Evolutionary conservation across 2,113 vertebrate genomes (phyloP), one percentile per base, ranked within the genome.

Genomic region (Alethe diademata): DNA sequence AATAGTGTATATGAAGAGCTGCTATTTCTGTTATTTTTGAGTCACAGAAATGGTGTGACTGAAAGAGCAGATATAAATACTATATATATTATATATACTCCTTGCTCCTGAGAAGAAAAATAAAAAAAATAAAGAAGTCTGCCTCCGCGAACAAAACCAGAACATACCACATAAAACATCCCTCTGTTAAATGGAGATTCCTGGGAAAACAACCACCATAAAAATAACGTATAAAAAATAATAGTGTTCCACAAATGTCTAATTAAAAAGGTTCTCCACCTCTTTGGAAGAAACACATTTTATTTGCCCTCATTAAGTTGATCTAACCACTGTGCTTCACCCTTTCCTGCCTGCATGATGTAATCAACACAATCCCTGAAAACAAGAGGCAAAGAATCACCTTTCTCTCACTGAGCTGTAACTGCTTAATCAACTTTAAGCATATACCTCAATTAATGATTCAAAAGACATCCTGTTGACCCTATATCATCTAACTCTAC

Each of bases 281-380:
- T 98, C 85, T 96, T 96, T 92, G 91, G 85, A 92, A 95, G 94
- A 96, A 97, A 96, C 64, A 90, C 90, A 88, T 96, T 98, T 97
- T 97, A 97, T 97, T 96, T 97, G 91, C 86, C 86, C 91, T 98
- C 86, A 92, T 97, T 97, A 97, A 84, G 70, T 91, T 96, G 93
- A 96, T 88, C 93, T 97, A 96, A 97, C 67, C 91, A 96, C 65
- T 25, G 51, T n/a, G 43, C 78, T 95, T 97, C 90, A 93, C 92
- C 88, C 72, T 89, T 71, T 54, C 87, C 91, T 94, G 94, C 69
- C 43, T 72, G 75, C 73, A 58, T 81, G 86, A 80, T 93, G 64
- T 79, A 90, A 96, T 73, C 87, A 94, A 24, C 11, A 64, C 50
- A 92, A 48, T 14, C 58, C 54, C 61, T 18, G 79, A 78, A 95